These are phyloP conservation scores for Amaurobius ferox DNA, from an alignment of 2,888 invertebrate species.

Conservation along the genomic window DNA sequence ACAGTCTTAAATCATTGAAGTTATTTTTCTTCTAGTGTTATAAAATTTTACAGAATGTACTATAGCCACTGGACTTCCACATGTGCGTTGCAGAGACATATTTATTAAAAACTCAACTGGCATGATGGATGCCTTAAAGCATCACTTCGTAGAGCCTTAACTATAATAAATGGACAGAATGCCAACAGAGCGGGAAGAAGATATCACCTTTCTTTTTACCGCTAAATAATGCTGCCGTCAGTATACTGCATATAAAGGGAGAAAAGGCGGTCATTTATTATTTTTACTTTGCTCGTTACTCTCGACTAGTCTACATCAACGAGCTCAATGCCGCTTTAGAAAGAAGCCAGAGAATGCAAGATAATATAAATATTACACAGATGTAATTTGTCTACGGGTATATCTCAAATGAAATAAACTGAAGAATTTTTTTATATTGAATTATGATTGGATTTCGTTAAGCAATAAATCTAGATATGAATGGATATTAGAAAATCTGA, in stretches of 20 bases:
- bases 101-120: background rate
- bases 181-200: background rate
- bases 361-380: too few relatives aligned
- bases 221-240: constrained; percentile 14
- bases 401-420: too few relatives aligned
- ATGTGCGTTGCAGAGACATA: too few relatives aligned
- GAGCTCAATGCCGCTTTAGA: background rate
- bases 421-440: too few relatives aligned
- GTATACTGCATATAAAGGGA: background rate
- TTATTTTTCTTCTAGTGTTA: too few relatives aligned
- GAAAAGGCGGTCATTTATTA: background rate
- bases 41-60: too few relatives aligned
- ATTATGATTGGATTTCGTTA: too few relatives aligned
- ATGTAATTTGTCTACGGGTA: too few relatives aligned
- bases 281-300: background rate
- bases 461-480: too few relatives aligned
- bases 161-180: background rate
- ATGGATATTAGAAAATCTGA: too few relatives aligned
- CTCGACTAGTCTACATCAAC: background rate
- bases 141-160: background rate
- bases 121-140: background rate
- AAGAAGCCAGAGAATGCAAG: background rate
- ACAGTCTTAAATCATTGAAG: too few relatives aligned
- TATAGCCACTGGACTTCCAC: too few relatives aligned
- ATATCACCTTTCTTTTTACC: background rate